Conservation (phyloP, 2,113 vertebrate genomes). For the Mobula hypostoma region DNA sequence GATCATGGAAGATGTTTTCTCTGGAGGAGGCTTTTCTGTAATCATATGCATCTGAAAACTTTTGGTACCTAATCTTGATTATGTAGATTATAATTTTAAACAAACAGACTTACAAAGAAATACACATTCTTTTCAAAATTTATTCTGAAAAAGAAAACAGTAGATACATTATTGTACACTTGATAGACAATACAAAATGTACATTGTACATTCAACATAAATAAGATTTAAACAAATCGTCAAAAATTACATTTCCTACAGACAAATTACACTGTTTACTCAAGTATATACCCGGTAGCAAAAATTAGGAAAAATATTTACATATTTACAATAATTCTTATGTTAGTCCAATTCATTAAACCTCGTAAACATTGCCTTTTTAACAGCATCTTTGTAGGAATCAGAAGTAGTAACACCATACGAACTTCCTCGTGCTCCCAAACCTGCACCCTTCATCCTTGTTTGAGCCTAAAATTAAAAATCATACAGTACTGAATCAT, state of each 20-base stretch:
- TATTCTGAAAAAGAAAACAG: conserved; percentile 36
- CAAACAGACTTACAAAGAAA: background rate
- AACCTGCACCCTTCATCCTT: conserved; percentile 67
- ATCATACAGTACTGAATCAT: background rate
- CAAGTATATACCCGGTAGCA: conserved; percentile 30
- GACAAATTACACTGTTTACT: conserved; percentile 36
- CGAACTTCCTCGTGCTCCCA: conserved; percentile 67
- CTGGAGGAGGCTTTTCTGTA: too few relatives aligned
- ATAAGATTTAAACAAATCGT: conserved; percentile 30
- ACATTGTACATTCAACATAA: conserved; percentile 37
- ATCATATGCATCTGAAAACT: too few relatives aligned
- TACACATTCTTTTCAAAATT: conserved; percentile 32
- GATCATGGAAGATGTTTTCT: too few relatives aligned
- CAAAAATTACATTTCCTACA: conserved; percentile 37
- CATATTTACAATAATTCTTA: conserved; percentile 22
- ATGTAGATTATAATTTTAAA: background rate
- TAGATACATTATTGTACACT: conserved; percentile 38
- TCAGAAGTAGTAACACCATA: conserved; percentile 65
- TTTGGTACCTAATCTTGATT: background rate
- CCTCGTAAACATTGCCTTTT: conserved; percentile 93
- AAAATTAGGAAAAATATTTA: conserved; percentile 36
- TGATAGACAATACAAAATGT: conserved; percentile 35
- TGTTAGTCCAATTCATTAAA: conserved; percentile 91
- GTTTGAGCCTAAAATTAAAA: conserved; percentile 55
- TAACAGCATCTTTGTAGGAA: conserved; percentile 83